Evolutionary conservation across 2,797 vertebrate species (phyloP).

Genomic region (Neosalanx taihuensis): DNA sequence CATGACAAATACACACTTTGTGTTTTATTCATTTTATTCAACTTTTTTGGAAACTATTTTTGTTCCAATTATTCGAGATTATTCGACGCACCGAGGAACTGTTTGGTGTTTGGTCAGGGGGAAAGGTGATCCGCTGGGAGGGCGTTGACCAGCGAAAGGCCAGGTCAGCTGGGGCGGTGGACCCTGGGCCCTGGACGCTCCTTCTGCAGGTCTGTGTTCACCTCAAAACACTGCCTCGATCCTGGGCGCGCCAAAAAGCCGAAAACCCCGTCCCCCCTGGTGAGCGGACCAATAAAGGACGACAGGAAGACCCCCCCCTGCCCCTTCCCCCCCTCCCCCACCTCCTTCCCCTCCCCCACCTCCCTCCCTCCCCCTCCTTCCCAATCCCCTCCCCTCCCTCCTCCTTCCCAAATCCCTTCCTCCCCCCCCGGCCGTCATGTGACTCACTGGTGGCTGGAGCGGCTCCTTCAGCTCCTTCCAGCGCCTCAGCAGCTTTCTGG

Average conservation of each 20-base stretch:
- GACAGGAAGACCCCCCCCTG: no score
- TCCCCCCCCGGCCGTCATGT: no score
- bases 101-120: conserved; percentile 94
- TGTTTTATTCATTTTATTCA: conserved; percentile 7
- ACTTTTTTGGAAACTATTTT: no score
- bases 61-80: no score
- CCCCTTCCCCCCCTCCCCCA: no score
- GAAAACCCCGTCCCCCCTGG: background rate
- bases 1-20: background rate
- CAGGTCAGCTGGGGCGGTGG: conserved; percentile 87
- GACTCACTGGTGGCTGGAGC: conserved; percentile 81
- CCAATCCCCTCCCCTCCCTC: no score
- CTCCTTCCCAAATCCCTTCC: no score
- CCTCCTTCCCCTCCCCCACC: no score
- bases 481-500: conserved; percentile 84
- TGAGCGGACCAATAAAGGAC: background rate
- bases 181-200: conserved; percentile 86
- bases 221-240: conserved; percentile 88
- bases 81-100: conserved; percentile 96
- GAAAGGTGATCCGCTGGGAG: conserved; percentile 82
- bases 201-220: conserved; percentile 96
- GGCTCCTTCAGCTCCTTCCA: conserved; percentile 88
- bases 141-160: conserved; percentile 88
- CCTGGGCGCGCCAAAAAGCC: conserved; percentile 58
- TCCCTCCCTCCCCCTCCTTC: no score